phyloP scores from a whole-genome alignment of 2,888 invertebrate species.

The Idaea biselata region DNA sequence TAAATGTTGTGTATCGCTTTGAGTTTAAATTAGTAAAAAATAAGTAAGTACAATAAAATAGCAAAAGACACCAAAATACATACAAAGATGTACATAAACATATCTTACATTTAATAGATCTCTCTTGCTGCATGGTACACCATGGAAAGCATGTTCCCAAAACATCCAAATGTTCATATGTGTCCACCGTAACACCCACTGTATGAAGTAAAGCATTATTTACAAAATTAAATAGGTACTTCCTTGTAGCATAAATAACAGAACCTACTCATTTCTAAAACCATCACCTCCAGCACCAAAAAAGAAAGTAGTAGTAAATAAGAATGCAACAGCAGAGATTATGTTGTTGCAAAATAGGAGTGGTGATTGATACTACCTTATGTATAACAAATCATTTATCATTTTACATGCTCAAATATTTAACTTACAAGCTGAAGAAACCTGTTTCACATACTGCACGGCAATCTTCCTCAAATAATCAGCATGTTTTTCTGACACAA shows the following conservation, averaged over 20 bases:
- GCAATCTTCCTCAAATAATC: constrained; percentile 90
- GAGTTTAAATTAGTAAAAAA: constrained; percentile 30
- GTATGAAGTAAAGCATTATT: constrained; percentile 43
- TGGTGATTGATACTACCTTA: too few species aligned
- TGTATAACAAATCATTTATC: background rate
- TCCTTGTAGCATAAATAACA: too few species aligned
- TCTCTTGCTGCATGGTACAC: constrained; percentile 80
- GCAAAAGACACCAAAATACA: constrained; percentile 11
- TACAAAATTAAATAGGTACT: background rate
- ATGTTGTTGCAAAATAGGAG: too few species aligned
- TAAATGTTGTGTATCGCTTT: constrained; percentile 8
- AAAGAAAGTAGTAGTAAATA: background rate
- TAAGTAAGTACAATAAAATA: constrained; percentile 3
- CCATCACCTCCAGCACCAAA: background rate
- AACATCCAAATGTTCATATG: constrained; percentile 87
- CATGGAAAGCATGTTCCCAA: constrained; percentile 89
- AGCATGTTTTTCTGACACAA: constrained; percentile 90
- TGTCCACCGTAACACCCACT: constrained; percentile 85
- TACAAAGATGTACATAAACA: constrained; percentile 13
- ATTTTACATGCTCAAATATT: background rate
- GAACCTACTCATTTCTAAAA: background rate
- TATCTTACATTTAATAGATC: constrained; percentile 66
- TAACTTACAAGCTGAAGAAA: constrained; percentile 86
- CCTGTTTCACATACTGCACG: constrained; percentile 89
- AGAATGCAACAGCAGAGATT: background rate